phyloP scores from a whole-genome alignment of 1,140 invertebrate species.

The Lepidotrigona ventralis region DNA sequence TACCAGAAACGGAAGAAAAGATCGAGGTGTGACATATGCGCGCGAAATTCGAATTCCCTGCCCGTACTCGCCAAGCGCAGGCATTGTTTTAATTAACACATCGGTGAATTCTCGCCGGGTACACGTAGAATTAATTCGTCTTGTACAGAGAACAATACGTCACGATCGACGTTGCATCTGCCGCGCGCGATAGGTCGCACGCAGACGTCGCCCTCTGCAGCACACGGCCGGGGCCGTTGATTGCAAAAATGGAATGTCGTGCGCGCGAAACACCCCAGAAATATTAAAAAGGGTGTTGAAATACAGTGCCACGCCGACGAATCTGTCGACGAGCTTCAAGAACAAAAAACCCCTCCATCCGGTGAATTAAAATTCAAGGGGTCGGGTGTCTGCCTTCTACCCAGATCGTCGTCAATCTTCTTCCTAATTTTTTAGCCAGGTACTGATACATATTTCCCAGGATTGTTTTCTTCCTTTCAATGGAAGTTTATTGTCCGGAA shows the following conservation, averaged over 20 bases:
- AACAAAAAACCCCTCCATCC: constrained; percentile 27
- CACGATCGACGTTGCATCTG: constrained; percentile 49
- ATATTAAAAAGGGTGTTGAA: constrained; percentile 49
- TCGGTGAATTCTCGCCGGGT: constrained; percentile 16
- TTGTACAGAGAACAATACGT: constrained; percentile 45
- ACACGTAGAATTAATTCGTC: constrained; percentile 38
- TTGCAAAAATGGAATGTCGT: constrained; percentile 43
- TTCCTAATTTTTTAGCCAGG: not conserved
- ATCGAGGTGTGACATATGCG: constrained; percentile 35
- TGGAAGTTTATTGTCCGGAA: not conserved
- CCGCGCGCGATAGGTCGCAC: constrained; percentile 35
- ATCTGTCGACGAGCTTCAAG: constrained; percentile 31
- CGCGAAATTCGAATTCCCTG: constrained; percentile 44
- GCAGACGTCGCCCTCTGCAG: not conserved
- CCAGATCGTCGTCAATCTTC: not conserved
- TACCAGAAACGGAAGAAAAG: not conserved
- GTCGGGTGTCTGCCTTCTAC: not conserved
- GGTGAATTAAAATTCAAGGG: constrained; percentile 27
- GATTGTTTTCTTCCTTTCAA: not conserved
- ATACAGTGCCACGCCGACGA: not conserved
- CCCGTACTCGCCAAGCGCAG: not conserved
- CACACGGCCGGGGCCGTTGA: constrained; percentile 27
- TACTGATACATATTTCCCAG: not conserved
- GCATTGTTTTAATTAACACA: constrained; percentile 53
- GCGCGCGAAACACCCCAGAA: constrained; percentile 36